Base-by-base conservation (phyloP, 2,113 vertebrate genomes). In the Vireo altiloquus region DNA sequence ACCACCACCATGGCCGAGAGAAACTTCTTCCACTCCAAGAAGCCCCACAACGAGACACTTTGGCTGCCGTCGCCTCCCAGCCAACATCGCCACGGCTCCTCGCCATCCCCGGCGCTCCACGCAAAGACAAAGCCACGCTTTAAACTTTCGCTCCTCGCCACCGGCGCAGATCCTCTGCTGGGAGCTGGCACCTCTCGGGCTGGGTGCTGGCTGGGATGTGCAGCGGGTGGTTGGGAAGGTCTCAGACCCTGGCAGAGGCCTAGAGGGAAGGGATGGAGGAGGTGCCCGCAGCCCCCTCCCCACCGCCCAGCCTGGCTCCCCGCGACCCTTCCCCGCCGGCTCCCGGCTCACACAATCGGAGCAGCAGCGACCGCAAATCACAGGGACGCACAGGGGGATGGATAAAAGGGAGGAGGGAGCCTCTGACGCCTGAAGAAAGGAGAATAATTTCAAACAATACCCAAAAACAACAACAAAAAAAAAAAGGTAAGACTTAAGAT, bases 101-200 rank as follows among this genome's bases (percentile, higher is more conserved):
- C 15, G 8, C 69, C 65, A 52, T 24, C 57, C 87, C 71, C 84
- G 63, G 63, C 88, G 49, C 63, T 57, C 74, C 74, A 31, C 14
- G 2, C 8, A 15, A 22, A 90, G 76, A 97, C 79, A 96, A 96
- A 82, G 82, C 64, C 46, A 7, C 25, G 17, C 75, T 94, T 87
- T 82, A 92, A 97, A 97, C 96, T 97, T 97, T 90, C 90, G 35
- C 91, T 87, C 74, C 92, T 88, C 56, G 86, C 83, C 72, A 92
- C 35, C 25, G 15, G 95, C 91, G 94, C 72, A 42, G 91, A 75
- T 22, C 63, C 69, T 78, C 31, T 33, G 92, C 69, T 3, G 54
- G 69, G 46, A 90, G 82, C 82, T 37, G 92, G 89, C 65, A 95
- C 86, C 95, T 93, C 86, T 80, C 0, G 11, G 85, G 93, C 59